Conservation (phyloP, 2,113 vertebrate species). For the Alexandromys fortis region DNA sequence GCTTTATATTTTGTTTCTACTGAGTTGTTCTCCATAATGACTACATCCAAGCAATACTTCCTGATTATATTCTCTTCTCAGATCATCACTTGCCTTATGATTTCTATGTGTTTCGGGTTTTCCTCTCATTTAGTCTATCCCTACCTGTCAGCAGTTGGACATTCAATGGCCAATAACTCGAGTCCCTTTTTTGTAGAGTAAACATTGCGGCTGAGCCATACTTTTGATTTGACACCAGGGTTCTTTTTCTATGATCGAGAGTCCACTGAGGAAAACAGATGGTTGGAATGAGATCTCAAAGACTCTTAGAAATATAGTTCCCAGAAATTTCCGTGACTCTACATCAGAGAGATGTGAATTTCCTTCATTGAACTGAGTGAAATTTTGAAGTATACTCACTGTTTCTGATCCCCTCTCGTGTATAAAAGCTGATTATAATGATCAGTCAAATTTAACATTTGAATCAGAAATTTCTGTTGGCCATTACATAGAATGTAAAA, state of each 20-base stretch:
- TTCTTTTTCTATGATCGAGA: background rate
- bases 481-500: background rate
- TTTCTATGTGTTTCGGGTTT: background rate
- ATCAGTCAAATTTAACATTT: background rate
- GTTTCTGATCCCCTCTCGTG: background rate
- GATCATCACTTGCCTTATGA: background rate
- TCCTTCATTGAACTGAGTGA: background rate
- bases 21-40: background rate
- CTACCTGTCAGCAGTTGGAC: background rate
- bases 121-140: background rate
- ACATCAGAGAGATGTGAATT: background rate
- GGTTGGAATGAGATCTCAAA: background rate
- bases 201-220: background rate
- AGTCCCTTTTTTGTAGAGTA: background rate
- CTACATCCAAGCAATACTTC: background rate
- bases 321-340: background rate
- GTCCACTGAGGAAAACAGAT: background rate
- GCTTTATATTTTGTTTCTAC: conserved; percentile 10
- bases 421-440: background rate
- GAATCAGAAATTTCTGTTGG: background rate
- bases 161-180: too few species aligned
- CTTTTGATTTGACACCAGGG: background rate
- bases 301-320: background rate
- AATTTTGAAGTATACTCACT: background rate
- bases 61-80: background rate